Evolutionary conservation across 2,797 vertebrate genomes (phyloP), one percentile per base, ranked within the genome.

Genomic region (Alca torda): DNA sequence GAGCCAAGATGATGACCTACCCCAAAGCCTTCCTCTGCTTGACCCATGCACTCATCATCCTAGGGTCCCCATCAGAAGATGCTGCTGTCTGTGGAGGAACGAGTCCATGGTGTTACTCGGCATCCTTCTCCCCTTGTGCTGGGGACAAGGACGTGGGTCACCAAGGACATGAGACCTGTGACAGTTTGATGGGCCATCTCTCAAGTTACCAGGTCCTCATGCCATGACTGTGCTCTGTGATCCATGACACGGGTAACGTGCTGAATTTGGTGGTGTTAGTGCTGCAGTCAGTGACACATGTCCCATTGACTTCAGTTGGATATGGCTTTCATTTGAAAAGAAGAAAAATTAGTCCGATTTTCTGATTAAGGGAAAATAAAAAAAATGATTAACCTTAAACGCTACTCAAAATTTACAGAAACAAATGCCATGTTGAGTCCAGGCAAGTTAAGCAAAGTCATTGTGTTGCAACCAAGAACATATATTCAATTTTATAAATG

Each of bases 241-340:
- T 25, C 18, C 11, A 1, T 26, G 26, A 37, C n/a, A 26, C 0
- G 1, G 48, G 28, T 35, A 51, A 35, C 0, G 10, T 26, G 26
- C 14, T 26, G 70, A 19, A 37, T 48, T n/a, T 39, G 39, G 19
- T 72, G 70, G 8, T 41, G 23, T 4, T n/a, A 46, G 46, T 8
- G 23, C 50, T 78, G n/a, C 59, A 33, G 39, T 6, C 46, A 84
- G 14, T 39, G 39, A 31, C 31, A 24, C 4, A 0, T 5, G 1
- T 41, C 14, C 20, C 25, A 4, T 6, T 57, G 31, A 14, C 18
- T 65, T 86, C 9, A 16, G 24, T 43, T 20, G 24, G 26, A 10
- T 21, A 35, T 13, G 25, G 13, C 10, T 80, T 80, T 75, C 59
- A 23, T 10, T 24, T 37, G 33, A 35, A 87, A 81, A 54, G 16